Percentiles rank a stretch among this genome's conserved stretches.
Conservation (phyloP, 2,797 vertebrate genomes). For the Cynodonichthys magdalenae region DNA sequence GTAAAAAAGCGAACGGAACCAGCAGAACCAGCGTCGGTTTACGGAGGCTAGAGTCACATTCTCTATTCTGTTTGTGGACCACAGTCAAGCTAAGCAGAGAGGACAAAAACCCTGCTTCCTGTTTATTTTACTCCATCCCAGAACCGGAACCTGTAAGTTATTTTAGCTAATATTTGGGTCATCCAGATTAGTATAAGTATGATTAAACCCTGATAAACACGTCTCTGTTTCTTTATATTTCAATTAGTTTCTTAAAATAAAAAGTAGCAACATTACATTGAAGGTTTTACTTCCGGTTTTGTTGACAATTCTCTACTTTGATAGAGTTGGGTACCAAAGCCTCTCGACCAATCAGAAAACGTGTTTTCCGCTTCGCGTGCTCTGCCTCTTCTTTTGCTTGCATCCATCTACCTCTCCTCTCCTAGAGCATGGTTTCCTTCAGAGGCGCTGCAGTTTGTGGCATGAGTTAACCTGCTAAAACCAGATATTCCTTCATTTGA, state of each 20-base stretch:
- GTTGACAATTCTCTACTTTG: not conserved
- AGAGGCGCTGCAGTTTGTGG: too few relatives aligned
- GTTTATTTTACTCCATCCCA: not conserved
- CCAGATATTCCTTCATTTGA: too few relatives aligned
- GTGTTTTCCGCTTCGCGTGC: constrained; percentile 4
- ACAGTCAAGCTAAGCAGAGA: constrained; percentile 12
- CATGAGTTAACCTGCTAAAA: too few relatives aligned
- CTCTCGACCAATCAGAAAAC: constrained; percentile 50
- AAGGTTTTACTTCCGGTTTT: not conserved
- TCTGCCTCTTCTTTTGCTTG: too few relatives aligned
- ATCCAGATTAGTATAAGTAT: not conserved
- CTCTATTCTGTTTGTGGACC: constrained; percentile 53
- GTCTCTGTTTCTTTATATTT: not conserved
- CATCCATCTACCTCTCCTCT: too few relatives aligned
- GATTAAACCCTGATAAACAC: not conserved
- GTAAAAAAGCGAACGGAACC: not conserved
- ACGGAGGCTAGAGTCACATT: constrained; percentile 54
- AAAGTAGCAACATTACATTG: constrained; percentile 31
- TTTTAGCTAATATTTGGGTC: not conserved
- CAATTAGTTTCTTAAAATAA: not conserved
- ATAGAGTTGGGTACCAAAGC: constrained; percentile 37
- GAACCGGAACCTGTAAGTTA: accelerated
- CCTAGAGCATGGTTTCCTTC: too few relatives aligned
- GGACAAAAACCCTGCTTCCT: accelerated
- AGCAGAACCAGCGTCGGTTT: constrained; percentile 24